Percentiles rank a stretch among this genome's conserved stretches.
These are phyloP conservation scores for Pseudococcus longispinus DNA, from an alignment of 2,888 invertebrate species.

Conservation along the genomic window DNA sequence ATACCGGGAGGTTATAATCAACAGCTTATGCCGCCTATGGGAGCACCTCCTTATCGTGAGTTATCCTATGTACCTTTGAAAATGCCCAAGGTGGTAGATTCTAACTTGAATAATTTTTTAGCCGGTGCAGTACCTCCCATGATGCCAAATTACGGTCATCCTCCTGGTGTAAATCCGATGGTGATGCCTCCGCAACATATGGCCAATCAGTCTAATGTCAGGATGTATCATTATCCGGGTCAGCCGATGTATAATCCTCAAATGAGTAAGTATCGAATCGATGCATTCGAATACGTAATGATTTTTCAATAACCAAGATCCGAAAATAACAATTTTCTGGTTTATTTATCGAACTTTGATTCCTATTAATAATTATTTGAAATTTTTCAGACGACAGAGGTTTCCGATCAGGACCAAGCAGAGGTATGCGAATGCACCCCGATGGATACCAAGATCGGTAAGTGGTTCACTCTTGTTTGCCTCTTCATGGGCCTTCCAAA, in stretches of 20 bases:
- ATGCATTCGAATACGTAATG: too few relatives aligned
- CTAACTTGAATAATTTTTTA: neutral
- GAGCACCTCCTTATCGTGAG: neutral
- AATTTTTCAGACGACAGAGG: neutral
- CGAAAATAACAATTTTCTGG: too few relatives aligned
- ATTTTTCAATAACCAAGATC: too few relatives aligned
- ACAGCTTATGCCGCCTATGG: neutral
- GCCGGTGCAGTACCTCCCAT: constrained; percentile 1
- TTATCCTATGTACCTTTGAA: neutral
- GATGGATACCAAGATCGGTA: neutral
- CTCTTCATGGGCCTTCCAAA: neutral
- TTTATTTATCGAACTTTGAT: neutral
- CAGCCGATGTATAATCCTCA: constrained; percentile 31
- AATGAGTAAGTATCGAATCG: constrained; percentile 38
- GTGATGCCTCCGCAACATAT: constrained; percentile 43
- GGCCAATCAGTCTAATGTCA: neutral
- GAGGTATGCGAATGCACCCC: neutral
- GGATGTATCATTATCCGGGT: constrained; percentile 28
- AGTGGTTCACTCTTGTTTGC: neutral
- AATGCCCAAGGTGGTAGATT: neutral
- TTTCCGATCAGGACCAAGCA: neutral
- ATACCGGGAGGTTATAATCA: constrained; percentile 20
- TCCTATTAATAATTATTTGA: neutral
- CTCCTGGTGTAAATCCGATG: constrained; percentile 49
- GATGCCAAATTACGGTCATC: constrained; percentile 40